Evolutionary conservation across 2,888 invertebrate species (phyloP).

Genomic region (Hirudinaria manillensis): DNA sequence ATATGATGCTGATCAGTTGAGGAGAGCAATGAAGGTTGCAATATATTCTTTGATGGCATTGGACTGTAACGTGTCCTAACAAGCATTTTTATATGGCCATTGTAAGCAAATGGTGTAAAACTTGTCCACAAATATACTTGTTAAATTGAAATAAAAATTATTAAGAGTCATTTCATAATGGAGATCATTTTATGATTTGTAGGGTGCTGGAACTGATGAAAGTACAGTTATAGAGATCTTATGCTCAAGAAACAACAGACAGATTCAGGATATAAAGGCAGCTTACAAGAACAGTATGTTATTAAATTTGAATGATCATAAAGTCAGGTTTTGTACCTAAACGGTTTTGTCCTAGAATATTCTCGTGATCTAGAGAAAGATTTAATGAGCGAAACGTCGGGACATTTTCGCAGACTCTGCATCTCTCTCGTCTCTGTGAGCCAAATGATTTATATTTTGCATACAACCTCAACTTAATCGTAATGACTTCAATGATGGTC

Average conservation of each 20-base stretch:
- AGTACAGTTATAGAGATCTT: slow-evolving; percentile 52
- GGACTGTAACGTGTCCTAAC: too few relatives aligned
- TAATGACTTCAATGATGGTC: not conserved
- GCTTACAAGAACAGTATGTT: slow-evolving; percentile 51
- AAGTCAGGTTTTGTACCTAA: not conserved
- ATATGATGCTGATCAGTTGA: slow-evolving; percentile 52
- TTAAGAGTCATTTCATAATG: not conserved
- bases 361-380: slow-evolving; percentile 73
- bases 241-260: slow-evolving; percentile 50
- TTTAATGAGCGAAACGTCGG: slow-evolving; percentile 77
- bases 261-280: slow-evolving; percentile 49
- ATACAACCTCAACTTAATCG: not conserved
- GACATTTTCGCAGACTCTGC: slow-evolving; percentile 81
- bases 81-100: too few relatives aligned
- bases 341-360: slow-evolving; percentile 34
- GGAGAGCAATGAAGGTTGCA: slow-evolving; percentile 49
- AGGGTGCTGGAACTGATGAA: slow-evolving; percentile 55
- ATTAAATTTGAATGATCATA: not conserved
- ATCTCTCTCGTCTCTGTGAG: slow-evolving; percentile 60
- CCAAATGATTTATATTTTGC: not conserved
- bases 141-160: not conserved
- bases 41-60: not conserved
- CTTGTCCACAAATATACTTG: not conserved
- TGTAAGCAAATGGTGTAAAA: too few relatives aligned
- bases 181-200: not conserved